Percentiles rank a stretch among this genome's conserved stretches.
phyloP scores from a whole-genome alignment of 2,113 vertebrate genomes.

The Ptilonorhynchus violaceus region DNA sequence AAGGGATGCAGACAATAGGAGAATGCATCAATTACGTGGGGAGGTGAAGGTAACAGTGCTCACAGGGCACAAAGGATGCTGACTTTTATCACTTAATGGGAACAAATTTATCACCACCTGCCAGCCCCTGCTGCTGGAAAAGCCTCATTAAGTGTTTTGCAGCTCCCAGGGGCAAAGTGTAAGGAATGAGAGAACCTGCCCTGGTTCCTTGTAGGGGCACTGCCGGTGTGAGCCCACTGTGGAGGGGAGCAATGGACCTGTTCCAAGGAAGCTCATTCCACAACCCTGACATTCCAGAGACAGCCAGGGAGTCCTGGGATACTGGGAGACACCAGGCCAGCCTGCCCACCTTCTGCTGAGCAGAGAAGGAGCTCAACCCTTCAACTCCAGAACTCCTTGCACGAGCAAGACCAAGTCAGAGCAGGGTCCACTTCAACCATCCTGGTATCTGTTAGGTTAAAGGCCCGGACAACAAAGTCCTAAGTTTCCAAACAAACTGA shows the following conservation, averaged over 20 bases:
- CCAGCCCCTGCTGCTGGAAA: neutral
- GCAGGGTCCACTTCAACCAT: neutral
- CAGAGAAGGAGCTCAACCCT: neutral
- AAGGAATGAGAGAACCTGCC: neutral
- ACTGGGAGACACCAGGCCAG: neutral
- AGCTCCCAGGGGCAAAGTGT: neutral
- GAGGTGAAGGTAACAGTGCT: neutral
- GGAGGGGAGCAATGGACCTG: neutral
- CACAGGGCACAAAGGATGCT: neutral
- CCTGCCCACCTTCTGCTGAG: neutral
- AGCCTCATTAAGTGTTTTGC: neutral
- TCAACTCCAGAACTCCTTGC: neutral
- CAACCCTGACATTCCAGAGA: neutral
- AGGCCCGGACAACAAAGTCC: neutral
- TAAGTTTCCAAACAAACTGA: neutral
- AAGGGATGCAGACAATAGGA: neutral
- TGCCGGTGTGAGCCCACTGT: neutral
- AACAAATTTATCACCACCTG: constrained; percentile 1
- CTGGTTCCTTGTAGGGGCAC: neutral
- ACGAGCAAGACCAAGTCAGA: neutral
- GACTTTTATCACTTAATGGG: neutral
- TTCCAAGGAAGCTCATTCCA: neutral
- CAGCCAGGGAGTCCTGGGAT: neutral
- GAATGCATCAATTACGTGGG: neutral
- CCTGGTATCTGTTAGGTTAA: neutral